These are phyloP conservation scores for Glaucidium brasilianum DNA, from an alignment of 2,113 vertebrate species.

Conservation along the genomic window DNA sequence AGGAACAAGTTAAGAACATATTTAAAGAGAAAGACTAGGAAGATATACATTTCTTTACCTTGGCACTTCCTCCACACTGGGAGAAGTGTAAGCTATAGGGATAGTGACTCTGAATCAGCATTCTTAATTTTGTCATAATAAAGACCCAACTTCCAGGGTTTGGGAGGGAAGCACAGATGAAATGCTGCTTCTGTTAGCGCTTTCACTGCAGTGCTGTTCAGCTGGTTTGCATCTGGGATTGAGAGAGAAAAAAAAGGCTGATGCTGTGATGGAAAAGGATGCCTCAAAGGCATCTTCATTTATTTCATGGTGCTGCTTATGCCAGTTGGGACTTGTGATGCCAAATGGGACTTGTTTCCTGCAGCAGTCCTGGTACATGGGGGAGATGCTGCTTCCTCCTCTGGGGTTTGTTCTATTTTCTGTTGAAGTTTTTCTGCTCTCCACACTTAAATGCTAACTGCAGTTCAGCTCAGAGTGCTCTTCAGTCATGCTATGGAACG, in stretches of 20 bases:
- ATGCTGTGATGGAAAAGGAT: neutral
- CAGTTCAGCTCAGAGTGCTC: neutral
- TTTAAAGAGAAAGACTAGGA: neutral
- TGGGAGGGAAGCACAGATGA: neutral
- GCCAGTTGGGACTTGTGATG: neutral
- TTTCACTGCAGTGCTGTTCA: neutral
- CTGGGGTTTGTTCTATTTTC: neutral
- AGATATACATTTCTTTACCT: neutral
- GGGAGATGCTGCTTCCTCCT: neutral
- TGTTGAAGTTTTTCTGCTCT: neutral
- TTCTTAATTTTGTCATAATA: neutral
- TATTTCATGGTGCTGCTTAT: neutral
- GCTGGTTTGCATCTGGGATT: neutral
- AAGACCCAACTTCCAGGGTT: neutral
- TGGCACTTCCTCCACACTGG: neutral
- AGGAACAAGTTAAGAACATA: neutral
- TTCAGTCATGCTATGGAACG: neutral
- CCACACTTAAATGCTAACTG: neutral
- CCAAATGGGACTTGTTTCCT: neutral
- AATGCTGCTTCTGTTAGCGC: neutral
- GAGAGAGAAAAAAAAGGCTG: neutral
- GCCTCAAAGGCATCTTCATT: neutral
- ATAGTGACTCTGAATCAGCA: neutral
- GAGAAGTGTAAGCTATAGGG: neutral
- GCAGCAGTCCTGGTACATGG: neutral